Evolutionary conservation across 2,797 vertebrate genomes (phyloP), one percentile per base, ranked within the genome.

Genomic region (Takifugu ocellatus): DNA sequence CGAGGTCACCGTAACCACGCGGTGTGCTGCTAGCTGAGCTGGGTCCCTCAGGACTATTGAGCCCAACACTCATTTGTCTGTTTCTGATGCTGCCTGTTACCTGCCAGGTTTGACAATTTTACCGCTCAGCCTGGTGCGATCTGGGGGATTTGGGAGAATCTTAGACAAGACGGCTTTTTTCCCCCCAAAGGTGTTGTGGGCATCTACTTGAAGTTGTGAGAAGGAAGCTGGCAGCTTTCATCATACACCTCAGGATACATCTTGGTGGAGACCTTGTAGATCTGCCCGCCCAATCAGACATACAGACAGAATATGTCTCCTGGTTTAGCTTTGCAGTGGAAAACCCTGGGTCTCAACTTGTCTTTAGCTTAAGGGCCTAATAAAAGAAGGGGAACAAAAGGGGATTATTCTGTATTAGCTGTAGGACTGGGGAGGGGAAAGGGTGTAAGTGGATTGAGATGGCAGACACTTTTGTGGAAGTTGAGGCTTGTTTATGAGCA

Each of bases 341-440:
- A 75, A 51, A 31, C 57, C 68, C 67, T 84, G 6, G 45, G 90
- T 84, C 84, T 86, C 45, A 54, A 88, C 89, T 84, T 89, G 88
- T 81, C 76, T 79, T 72, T 63, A 56, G 78, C 87, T 86, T 49
- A 17, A 36, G 85, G 88, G 77, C 55, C 75, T 78, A 76, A 83
- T 74, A 75, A 54, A 48, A 76, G 63, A 77, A 70, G 69, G 65
- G 16, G 68, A 75, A 81, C 72, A 82, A 79, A 74, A 66, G 77
- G 72, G 72, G 81, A 78, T 83, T 78, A 87, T 78, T 84, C 75
- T 77, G 74, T 65, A 77, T 85, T 77, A 77, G 68, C 54, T 68
- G 48, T 64, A 58, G 63, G 54, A 68, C 58, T 52, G 61, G 49
- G 63, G 55, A 51, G 31, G 54, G 54, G 54, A 63, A 70, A 50